Conservation (phyloP, 2,113 vertebrate species). For the Brachypodius melanocephalos region DNA sequence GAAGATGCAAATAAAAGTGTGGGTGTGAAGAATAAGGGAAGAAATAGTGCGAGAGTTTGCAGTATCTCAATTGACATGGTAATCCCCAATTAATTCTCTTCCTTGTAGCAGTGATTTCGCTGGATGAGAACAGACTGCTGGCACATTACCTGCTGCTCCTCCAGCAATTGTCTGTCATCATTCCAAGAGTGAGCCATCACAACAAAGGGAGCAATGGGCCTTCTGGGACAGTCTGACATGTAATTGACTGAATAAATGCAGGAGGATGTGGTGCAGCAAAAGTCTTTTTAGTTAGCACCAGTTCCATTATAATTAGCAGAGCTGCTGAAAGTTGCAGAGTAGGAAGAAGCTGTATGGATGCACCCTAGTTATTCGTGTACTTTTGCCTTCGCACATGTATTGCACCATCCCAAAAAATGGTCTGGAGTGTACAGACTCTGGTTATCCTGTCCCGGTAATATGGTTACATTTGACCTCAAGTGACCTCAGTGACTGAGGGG, state of each 20-base stretch:
- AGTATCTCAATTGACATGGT: not conserved
- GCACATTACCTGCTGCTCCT: slow-evolving; percentile 21
- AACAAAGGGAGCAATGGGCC: not conserved
- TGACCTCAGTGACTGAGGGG: not conserved
- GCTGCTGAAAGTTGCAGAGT: not conserved
- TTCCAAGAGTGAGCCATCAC: slow-evolving; percentile 5
- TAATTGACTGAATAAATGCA: not conserved
- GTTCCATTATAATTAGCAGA: slow-evolving; percentile 13
- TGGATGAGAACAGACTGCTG: slow-evolving; percentile 65
- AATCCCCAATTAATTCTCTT: slow-evolving; percentile 9
- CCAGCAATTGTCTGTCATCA: not conserved
- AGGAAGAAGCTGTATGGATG: not conserved
- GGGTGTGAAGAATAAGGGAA: not conserved
- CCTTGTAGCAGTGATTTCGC: slow-evolving; percentile 48
- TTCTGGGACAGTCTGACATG: slow-evolving; percentile 4
- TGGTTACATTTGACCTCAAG: not conserved
- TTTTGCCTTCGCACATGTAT: not conserved
- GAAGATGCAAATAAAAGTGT: not conserved
- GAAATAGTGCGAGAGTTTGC: not conserved
- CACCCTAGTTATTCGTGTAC: not conserved
- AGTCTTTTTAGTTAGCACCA: not conserved
- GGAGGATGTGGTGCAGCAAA: not conserved
- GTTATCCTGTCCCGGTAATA: not conserved
- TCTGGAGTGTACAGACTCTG: not conserved
- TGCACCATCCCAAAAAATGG: not conserved